Evolutionary conservation across 2,888 invertebrate genomes (phyloP).

Genomic region (Sesamia inferens): DNA sequence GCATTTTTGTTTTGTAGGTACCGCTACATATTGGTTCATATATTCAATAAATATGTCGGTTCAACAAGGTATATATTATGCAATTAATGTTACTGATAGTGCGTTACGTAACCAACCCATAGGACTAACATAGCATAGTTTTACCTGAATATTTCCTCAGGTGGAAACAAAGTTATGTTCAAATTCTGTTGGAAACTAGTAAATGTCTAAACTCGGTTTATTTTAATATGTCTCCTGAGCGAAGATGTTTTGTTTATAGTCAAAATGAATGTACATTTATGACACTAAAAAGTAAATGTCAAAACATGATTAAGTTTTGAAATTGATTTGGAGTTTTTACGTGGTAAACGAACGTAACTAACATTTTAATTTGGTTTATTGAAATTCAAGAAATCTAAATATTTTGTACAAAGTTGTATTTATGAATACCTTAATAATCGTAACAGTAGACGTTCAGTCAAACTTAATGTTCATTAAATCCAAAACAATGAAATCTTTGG

Average conservation of each 20-base stretch:
- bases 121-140: no score
- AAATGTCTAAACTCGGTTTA: neutral
- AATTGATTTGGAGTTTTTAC: neutral
- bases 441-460: neutral
- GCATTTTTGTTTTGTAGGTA: no score
- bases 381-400: neutral
- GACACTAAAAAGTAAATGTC: conserved; percentile 8
- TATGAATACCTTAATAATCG: no score
- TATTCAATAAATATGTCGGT: no score
- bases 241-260: conserved; percentile 10
- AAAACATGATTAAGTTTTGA: conserved; percentile 22
- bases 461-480: no score
- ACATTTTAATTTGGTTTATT: neutral
- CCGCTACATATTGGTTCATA: no score
- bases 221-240: neutral
- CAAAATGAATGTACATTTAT: conserved; percentile 1
- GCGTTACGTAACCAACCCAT: no score
- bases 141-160: no score
- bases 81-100: no score
- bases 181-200: neutral
- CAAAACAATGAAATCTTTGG: conserved; percentile 11
- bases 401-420: neutral
- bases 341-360: conserved; percentile 14
- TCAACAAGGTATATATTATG: no score
- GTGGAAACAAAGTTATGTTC: no score